phyloP scores from a whole-genome alignment of 2,797 vertebrate species.

The Lagocephalus sceleratus region DNA sequence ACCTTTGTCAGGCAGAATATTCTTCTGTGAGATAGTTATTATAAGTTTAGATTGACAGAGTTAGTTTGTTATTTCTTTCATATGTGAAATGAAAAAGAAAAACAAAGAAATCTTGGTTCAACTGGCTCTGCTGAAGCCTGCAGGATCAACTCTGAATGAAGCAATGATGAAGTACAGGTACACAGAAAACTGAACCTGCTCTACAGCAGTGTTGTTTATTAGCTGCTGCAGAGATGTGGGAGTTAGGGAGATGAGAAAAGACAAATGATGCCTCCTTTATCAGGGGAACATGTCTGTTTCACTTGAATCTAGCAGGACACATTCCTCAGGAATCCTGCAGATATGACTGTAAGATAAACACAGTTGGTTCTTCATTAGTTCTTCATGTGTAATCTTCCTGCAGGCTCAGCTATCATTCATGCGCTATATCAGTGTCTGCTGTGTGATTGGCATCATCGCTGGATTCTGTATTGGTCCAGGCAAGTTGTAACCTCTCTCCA shows the following conservation, averaged over 20 bases:
- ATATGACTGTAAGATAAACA: background rate
- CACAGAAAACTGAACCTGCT: background rate
- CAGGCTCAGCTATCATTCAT: conserved; percentile 79
- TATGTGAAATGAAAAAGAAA: background rate
- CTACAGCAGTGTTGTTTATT: background rate
- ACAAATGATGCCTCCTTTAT: background rate
- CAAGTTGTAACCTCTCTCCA: conserved; percentile 39
- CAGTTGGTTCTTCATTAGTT: background rate
- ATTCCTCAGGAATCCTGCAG: background rate
- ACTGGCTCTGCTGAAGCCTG: background rate
- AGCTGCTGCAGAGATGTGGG: background rate
- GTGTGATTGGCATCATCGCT: conserved; percentile 87
- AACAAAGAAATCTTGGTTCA: background rate
- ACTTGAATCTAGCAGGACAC: background rate
- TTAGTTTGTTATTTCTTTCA: too few relatives aligned
- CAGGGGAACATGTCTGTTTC: background rate
- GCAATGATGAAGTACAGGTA: background rate
- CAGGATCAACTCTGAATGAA: background rate
- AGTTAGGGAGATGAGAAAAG: background rate
- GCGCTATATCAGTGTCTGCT: conserved; percentile 82
- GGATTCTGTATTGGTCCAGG: conserved; percentile 93
- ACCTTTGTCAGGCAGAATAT: too few relatives aligned
- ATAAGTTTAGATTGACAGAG: too few relatives aligned
- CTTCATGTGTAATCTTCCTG: conserved; percentile 4
- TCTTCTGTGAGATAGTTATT: too few relatives aligned